Evolutionary conservation across 30 jellyfish, hydroid and myxozoan genomes (phyloP).

Genomic region (Pseudorhiza aurosa): DNA sequence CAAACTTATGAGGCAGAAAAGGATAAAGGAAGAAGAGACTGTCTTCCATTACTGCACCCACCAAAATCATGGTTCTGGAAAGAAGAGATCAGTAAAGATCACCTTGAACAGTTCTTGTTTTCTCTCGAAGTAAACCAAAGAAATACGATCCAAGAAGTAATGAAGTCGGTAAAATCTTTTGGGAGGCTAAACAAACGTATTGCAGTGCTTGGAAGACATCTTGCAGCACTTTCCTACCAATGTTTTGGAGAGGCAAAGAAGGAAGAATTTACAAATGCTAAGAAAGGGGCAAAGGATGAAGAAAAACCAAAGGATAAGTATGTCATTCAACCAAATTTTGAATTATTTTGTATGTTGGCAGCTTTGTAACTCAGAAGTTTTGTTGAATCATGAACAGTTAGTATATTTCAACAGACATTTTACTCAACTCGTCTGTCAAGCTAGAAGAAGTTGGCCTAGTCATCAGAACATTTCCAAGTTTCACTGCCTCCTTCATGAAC

Average conservation of each 20-base stretch:
- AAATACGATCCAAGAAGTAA: slow-evolving; percentile 56
- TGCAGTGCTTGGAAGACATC: slow-evolving; percentile 60
- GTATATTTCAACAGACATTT: too few species aligned
- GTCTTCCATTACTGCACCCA: slow-evolving; percentile 55
- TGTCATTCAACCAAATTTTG: neutral
- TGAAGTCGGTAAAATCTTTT: slow-evolving; percentile 62
- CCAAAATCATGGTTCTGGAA: slow-evolving; percentile 93
- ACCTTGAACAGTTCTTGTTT: slow-evolving; percentile 49
- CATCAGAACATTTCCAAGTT: too few species aligned
- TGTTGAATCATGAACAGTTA: too few species aligned
- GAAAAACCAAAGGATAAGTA: slow-evolving; percentile 59
- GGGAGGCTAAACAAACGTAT: slow-evolving; percentile 73
- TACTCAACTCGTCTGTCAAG: too few species aligned
- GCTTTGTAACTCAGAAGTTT: too few species aligned
- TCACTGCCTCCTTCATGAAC: too few species aligned
- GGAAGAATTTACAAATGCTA: slow-evolving; percentile 38
- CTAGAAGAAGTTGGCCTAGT: too few species aligned
- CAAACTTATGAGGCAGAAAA: slow-evolving; percentile 57
- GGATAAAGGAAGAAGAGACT: slow-evolving; percentile 31
- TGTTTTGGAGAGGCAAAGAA: slow-evolving; percentile 64
- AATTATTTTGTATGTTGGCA: too few species aligned
- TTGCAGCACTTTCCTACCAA: slow-evolving; percentile 60
- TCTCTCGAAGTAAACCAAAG: slow-evolving; percentile 61
- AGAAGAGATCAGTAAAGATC: slow-evolving; percentile 46
- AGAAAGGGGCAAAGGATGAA: slow-evolving; percentile 18